Evolutionary conservation across 2,113 vertebrate genomes (phyloP).

Genomic region (Myotis yumanensis): DNA sequence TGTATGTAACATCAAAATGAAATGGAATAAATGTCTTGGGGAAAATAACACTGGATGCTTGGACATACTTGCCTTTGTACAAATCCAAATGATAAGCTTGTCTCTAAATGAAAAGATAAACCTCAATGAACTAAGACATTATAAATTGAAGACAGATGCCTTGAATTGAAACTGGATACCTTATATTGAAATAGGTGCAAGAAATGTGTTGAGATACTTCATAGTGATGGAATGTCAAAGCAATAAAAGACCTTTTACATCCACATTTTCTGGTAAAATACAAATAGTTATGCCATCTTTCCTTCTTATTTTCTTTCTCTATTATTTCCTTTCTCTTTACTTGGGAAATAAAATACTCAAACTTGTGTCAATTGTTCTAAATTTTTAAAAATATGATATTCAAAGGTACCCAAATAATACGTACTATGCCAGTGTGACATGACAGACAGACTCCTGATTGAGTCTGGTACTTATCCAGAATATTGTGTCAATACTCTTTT

Average conservation of each 20-base stretch:
- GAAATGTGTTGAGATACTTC: neutral
- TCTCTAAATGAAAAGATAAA: constrained; percentile 41
- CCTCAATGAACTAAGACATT: neutral
- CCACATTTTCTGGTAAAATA: neutral
- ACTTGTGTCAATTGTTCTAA: neutral
- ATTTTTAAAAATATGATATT: neutral
- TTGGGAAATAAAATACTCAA: neutral
- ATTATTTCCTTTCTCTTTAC: neutral
- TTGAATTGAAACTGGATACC: neutral
- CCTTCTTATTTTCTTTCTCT: neutral
- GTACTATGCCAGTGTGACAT: neutral
- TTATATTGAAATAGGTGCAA: neutral
- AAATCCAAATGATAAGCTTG: neutral
- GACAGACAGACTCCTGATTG: neutral
- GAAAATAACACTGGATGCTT: neutral
- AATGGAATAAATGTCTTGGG: neutral
- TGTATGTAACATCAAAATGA: neutral
- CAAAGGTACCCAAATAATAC: neutral
- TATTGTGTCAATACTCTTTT: neutral
- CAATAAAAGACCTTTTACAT: neutral
- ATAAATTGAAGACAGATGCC: constrained; percentile 38
- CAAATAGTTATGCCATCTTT: neutral
- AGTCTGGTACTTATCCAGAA: neutral
- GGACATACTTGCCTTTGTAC: neutral
- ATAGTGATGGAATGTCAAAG: neutral